phyloP scores from a whole-genome alignment of 2,888 invertebrate genomes.

The Eupithecia abbreviata region DNA sequence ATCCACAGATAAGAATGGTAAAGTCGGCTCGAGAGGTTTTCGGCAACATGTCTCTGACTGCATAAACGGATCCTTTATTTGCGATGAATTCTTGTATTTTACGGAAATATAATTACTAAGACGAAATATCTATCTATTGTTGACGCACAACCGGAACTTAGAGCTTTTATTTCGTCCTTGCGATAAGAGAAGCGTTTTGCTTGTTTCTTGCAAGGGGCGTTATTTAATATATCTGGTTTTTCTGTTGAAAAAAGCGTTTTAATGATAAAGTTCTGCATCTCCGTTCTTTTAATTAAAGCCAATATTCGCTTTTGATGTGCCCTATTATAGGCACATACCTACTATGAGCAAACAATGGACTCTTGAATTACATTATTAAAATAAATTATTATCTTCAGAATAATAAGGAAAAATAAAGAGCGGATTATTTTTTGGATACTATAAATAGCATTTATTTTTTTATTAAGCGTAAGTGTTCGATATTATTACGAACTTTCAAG shows the following conservation, averaged over 20 bases:
- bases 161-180: background rate
- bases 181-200: background rate
- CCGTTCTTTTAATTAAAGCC: background rate
- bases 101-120: background rate
- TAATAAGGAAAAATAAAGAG: background rate
- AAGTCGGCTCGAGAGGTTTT: constrained; percentile 5
- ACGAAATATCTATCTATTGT: background rate
- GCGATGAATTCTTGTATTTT: background rate
- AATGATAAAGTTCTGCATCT: background rate
- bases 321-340: background rate
- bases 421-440: background rate
- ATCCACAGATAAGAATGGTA: constrained; percentile 20
- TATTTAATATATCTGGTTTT: background rate
- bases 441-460: background rate
- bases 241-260: background rate
- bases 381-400: background rate
- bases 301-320: no score
- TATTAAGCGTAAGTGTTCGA: background rate
- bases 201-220: background rate
- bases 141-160: background rate
- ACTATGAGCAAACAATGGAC: background rate
- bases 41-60: constrained; percentile 10
- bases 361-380: background rate
- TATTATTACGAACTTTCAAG: background rate
- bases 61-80: background rate